Evolutionary conservation across 2,888 invertebrate species (phyloP), one percentile per base, ranked within the genome.

Genomic region (Drosophila subquinaria): DNA sequence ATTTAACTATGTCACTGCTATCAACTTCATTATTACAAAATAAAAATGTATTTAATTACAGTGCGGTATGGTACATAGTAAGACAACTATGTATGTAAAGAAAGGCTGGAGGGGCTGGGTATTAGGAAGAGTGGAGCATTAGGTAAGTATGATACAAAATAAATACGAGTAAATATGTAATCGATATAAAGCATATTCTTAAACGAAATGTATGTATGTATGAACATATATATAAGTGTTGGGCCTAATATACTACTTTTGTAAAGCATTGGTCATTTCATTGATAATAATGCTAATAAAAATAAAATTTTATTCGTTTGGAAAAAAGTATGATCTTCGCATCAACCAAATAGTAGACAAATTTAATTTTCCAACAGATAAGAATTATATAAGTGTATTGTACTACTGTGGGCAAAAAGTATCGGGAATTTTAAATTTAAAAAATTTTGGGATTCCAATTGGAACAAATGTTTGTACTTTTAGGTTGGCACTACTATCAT

Each of bases 11-110:
- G 20, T 45, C n/a, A 56, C 45, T 56, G 45, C 35, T 45, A 15
- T 56, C 35, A 45, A 56, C 33, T 45, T 45, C 42, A 55, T 45
- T 36, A 43, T 42, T 51, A 43, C 23, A 8, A 35, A 43, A 35
- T 33, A n/a, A 45, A 56, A 27, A 17, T 35, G 38, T 38, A 55
- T 47, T 33, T 38, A 47, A 30, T 23, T 40, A 63, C 42, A 48
- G 56, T 35, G 56, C 35, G 15, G 10, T 33, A 30, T 33, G 30
- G 20, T 56, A 15, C 23, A 45, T 23, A 57, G 45, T 45, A 35
- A 23, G 6, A 45, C 2, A 36, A 23, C 20, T 30, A 50, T 45
- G 27, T 17, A 47, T 27, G 40, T 13, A 35, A n/a, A 9, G 2
- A 42, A n/a, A 8, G 40, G 15, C 6, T 27, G 6, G n/a, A 35